phyloP scores from a whole-genome alignment of 2,113 vertebrate genomes.

The Grantiella picta region DNA sequence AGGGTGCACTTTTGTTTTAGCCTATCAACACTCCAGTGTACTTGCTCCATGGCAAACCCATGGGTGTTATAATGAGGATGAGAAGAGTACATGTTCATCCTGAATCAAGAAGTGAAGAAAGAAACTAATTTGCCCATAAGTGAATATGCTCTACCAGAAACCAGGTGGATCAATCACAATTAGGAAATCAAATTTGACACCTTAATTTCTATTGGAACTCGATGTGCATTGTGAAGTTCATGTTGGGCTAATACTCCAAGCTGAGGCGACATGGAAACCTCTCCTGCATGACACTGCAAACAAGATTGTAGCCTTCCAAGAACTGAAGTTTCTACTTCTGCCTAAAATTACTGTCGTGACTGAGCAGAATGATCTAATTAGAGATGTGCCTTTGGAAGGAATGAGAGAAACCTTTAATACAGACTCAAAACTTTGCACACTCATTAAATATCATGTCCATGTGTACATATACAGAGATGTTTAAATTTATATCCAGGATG shows the following conservation, averaged over 20 bases:
- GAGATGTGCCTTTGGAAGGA: background rate
- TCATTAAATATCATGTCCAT: background rate
- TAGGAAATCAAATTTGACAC: background rate
- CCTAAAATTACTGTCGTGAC: background rate
- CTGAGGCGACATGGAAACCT: background rate
- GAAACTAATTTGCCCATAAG: background rate
- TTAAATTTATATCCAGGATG: background rate
- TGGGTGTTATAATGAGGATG: background rate
- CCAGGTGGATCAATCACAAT: background rate
- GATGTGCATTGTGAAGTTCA: background rate
- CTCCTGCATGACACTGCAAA: background rate
- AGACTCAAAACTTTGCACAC: background rate
- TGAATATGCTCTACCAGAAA: background rate
- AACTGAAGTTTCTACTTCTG: background rate
- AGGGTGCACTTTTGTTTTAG: background rate
- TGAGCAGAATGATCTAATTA: background rate
- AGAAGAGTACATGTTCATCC: background rate
- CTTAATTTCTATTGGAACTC: background rate
- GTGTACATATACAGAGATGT: background rate
- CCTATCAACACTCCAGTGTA: fast-evolving
- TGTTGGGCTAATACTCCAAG: background rate
- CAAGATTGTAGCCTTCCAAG: fast-evolving
- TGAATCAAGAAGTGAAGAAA: background rate
- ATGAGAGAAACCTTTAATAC: background rate
- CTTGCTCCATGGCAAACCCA: fast-evolving